phyloP scores from a whole-genome alignment of 1,140 invertebrate genomes.

The Lethrus apterus region DNA sequence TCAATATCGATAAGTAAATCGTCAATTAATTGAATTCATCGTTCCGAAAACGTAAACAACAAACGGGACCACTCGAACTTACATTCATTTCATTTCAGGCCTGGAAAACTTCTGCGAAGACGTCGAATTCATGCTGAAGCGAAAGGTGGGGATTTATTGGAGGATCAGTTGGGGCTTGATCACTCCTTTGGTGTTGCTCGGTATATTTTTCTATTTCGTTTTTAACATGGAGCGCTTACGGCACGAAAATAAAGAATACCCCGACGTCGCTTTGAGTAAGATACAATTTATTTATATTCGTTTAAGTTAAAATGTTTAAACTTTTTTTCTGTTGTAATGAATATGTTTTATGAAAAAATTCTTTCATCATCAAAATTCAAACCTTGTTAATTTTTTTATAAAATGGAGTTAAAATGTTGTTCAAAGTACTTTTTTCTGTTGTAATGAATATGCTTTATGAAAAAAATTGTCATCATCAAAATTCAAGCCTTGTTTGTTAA shows the following conservation, averaged over 20 bases:
- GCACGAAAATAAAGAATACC: conserved; percentile 16
- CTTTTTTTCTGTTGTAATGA: not conserved
- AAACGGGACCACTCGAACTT: too few relatives aligned
- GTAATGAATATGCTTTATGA: not conserved
- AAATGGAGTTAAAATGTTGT: too few relatives aligned
- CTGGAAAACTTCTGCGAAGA: conserved; percentile 65
- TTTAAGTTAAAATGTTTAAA: not conserved
- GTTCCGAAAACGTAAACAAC: too few relatives aligned
- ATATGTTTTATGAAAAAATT: not conserved
- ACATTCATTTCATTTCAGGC: conserved; percentile 43
- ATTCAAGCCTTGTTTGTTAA: conserved; percentile 4
- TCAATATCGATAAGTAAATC: too few relatives aligned
- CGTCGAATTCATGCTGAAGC: conserved; percentile 70
- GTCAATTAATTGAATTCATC: too few relatives aligned
- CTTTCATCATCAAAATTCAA: not conserved
- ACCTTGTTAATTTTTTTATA: conserved; percentile 8
- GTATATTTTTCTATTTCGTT: conserved; percentile 61
- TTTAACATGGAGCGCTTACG: conserved; percentile 43
- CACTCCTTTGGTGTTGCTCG: conserved; percentile 62
- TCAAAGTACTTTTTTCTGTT: too few relatives aligned
- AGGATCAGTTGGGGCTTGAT: conserved; percentile 71
- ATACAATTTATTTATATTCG: not conserved
- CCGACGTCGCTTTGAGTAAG: conserved; percentile 17
- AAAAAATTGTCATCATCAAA: not conserved
- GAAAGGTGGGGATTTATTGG: conserved; percentile 68